phyloP scores from a whole-genome alignment of 2,888 invertebrate genomes.

The Rhodophaea formosa region DNA sequence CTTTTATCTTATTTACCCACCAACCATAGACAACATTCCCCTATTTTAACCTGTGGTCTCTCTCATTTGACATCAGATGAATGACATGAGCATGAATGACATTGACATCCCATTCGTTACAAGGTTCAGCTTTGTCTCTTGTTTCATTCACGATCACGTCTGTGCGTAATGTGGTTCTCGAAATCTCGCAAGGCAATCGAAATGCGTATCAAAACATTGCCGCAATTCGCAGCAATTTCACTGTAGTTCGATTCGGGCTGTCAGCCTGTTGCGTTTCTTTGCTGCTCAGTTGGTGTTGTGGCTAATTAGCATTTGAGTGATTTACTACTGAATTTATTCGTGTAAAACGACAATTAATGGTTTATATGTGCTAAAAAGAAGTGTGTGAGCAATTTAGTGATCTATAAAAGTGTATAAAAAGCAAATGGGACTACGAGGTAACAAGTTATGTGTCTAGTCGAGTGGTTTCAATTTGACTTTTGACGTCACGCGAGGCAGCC shows the following conservation, averaged over 20 bases:
- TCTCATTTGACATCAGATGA: constrained; percentile 1
- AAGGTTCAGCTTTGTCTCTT: constrained; percentile 51
- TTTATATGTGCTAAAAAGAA: constrained; percentile 40
- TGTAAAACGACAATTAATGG: constrained; percentile 33
- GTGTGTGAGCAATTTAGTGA: constrained; percentile 43
- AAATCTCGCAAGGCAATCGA: constrained; percentile 28
- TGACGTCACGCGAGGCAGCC: constrained; percentile 70
- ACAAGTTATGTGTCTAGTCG: constrained; percentile 55
- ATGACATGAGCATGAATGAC: constrained; percentile 8
- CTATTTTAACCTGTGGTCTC: background rate
- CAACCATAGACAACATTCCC: background rate
- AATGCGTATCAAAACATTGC: constrained; percentile 44
- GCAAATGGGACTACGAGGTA: constrained; percentile 40
- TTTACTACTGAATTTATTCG: constrained; percentile 27
- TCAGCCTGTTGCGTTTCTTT: constrained; percentile 40
- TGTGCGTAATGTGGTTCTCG: constrained; percentile 28
- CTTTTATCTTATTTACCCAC: background rate
- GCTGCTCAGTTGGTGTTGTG: constrained; percentile 24
- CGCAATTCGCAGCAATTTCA: constrained; percentile 48
- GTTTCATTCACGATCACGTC: constrained; percentile 32
- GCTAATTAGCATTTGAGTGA: constrained; percentile 16
- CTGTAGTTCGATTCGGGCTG: constrained; percentile 29
- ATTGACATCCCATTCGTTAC: constrained; percentile 16
- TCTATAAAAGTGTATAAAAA: constrained; percentile 31
- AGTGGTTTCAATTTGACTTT: constrained; percentile 69